Evolutionary conservation across 1,140 invertebrate genomes (phyloP).

Genomic region (Chironomus striatipennis): DNA sequence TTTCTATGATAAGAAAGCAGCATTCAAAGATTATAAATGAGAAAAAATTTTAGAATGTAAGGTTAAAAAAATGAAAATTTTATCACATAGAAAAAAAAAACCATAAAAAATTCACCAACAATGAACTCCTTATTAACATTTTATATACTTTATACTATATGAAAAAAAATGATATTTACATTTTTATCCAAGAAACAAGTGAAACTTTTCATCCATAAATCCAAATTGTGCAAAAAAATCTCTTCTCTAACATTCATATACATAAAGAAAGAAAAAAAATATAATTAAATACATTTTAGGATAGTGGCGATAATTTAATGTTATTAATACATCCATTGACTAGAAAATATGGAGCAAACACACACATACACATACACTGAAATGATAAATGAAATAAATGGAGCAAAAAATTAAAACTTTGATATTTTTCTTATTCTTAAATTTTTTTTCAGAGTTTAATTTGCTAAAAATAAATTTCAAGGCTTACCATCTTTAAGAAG

Average conservation of each 20-base stretch:
- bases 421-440: too few species aligned
- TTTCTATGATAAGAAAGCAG: neutral
- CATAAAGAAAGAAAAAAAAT: slow-evolving; percentile 6
- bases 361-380: neutral
- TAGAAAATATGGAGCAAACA: slow-evolving; percentile 16
- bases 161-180: neutral
- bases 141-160: slow-evolving; percentile 14
- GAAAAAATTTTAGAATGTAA: neutral
- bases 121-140: neutral
- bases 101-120: neutral
- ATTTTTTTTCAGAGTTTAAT: too few species aligned
- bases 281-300: slow-evolving; percentile 16
- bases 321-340: slow-evolving; percentile 3
- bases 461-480: too few species aligned
- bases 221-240: neutral
- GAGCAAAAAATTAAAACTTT: slow-evolving; percentile 15
- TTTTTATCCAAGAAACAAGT: slow-evolving; percentile 22
- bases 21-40: neutral
- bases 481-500: neutral
- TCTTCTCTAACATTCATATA: neutral
- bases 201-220: neutral
- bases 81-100: neutral
- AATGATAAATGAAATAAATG: slow-evolving; percentile 21
- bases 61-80: neutral
- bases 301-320: slow-evolving; percentile 13